Base-by-base conservation (phyloP, 2,888 invertebrate genomes). In the Erynnis tages region DNA sequence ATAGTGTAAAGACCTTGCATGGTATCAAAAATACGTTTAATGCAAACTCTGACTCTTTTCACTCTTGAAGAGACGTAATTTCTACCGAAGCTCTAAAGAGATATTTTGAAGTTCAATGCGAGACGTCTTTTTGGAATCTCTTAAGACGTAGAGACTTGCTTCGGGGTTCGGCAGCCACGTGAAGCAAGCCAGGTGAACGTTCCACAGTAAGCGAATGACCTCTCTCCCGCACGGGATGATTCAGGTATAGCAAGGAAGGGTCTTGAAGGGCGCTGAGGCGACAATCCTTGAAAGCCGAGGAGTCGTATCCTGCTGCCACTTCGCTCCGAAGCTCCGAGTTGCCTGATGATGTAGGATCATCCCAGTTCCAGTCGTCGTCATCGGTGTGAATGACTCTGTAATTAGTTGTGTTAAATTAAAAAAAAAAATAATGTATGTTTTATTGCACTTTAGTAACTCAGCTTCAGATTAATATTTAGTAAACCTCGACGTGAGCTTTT, bases 101-200 rank as follows among this genome's bases (percentile, higher is more conserved):
- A 21, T 8, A 6, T 30, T 7, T 2, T 13, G n/a, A 19, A 17
- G 16, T 49, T 49, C 49, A 49, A n/a, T 49, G 40, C 11, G 41
- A 49, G 8, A 19, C 25, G 38, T 78, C 70, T 62, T 69, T 76
- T 17, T 65, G 59, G 11, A 63, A 44, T 56, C 70, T 74, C 58
- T 87, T 86, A 17, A 86, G 53, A n/a, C 88, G 78, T 7, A 89
- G 71, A 2, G 88, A 89, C 61, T 83, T 86, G 60, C 88, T 88
- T 2, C 88, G 73, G 1, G 86, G 86, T 48, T 82, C 80, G 1
- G 73, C 54, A n/a, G 69, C 56, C 2, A 72, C 59, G 2, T 67
- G 68, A 0, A 81, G 59, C 6, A 84, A 56, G 0, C 71, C 76
- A 1, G 83, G 72, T 1, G 77, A 63, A 27, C 76, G 67, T 46